These are phyloP conservation scores for Drosophila sp. DNA, from an alignment of 1,140 invertebrate species.

Conservation along the genomic window DNA sequence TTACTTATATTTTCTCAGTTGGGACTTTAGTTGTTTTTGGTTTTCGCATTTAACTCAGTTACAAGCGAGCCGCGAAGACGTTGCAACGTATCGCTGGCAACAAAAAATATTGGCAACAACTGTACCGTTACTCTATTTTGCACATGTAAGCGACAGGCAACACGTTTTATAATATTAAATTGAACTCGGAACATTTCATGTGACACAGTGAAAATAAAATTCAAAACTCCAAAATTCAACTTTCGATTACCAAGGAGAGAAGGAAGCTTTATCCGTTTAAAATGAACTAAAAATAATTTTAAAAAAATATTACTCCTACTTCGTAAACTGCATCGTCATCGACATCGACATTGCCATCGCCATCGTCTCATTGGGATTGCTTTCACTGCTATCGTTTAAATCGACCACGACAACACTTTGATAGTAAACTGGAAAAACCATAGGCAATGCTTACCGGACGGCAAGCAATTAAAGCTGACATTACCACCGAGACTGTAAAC, in stretches of 20 bases:
- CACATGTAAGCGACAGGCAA: constrained; percentile 15
- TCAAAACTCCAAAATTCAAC: not conserved
- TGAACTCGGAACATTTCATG: constrained; percentile 28
- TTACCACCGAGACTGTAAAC: constrained; percentile 7
- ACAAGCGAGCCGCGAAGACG: constrained; percentile 66
- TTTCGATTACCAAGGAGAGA: constrained; percentile 21
- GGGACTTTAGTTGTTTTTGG: constrained; percentile 22
- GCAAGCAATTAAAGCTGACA: constrained; percentile 68
- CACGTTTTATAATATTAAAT: not conserved
- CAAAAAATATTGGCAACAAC: constrained; percentile 16
- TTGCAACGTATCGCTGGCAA: constrained; percentile 57
- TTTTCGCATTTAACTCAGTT: constrained; percentile 58
- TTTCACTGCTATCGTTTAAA: constrained; percentile 70
- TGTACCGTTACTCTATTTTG: constrained; percentile 22
- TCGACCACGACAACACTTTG: constrained; percentile 37
- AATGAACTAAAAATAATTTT: not conserved
- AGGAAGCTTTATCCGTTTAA: constrained; percentile 13
- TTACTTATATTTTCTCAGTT: constrained; percentile 2
- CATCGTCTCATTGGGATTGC: constrained; percentile 38
- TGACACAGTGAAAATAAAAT: constrained; percentile 22
- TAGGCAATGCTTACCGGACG: constrained; percentile 46
- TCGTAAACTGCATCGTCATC: constrained; percentile 2
- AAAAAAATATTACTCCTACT: constrained; percentile 1
- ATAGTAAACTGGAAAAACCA: constrained; percentile 69
- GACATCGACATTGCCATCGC: constrained; percentile 31